Conservation (phyloP, 2,888 invertebrate species). For the Rhagonycha lutea region DNA sequence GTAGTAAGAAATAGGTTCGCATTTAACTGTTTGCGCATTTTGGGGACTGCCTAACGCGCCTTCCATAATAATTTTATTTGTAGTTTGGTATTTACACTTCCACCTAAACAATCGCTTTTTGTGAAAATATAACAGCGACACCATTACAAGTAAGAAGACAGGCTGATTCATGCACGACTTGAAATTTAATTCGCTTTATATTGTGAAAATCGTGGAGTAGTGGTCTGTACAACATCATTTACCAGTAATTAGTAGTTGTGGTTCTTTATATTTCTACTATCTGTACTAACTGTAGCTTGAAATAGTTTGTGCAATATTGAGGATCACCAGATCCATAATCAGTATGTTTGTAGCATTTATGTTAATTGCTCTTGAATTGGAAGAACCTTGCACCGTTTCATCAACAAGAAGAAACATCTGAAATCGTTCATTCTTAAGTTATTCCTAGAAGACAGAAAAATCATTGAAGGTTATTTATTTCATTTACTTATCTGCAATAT, state of each 20-base stretch:
- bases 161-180: not conserved
- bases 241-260: not conserved
- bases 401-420: too few species aligned
- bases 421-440: too few species aligned
- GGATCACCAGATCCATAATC: not conserved
- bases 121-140: not conserved
- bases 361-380: not conserved
- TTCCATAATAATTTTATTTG: not conserved
- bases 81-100: not conserved
- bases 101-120: not conserved
- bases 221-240: not conserved
- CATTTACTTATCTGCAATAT: too few species aligned
- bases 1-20: not conserved
- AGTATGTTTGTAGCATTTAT: not conserved
- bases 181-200: not conserved
- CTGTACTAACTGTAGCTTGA: not conserved
- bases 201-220: not conserved
- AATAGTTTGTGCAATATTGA: not conserved
- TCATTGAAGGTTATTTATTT: too few species aligned
- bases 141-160: not conserved
- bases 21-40: not conserved
- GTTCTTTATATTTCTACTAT: not conserved
- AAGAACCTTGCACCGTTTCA: too few species aligned
- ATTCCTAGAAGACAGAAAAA: too few species aligned
- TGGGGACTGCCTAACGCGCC: not conserved